Evolutionary conservation across 2,113 vertebrate species (phyloP), one percentile per base, ranked within the genome.

Genomic region (Hystrix cristata): DNA sequence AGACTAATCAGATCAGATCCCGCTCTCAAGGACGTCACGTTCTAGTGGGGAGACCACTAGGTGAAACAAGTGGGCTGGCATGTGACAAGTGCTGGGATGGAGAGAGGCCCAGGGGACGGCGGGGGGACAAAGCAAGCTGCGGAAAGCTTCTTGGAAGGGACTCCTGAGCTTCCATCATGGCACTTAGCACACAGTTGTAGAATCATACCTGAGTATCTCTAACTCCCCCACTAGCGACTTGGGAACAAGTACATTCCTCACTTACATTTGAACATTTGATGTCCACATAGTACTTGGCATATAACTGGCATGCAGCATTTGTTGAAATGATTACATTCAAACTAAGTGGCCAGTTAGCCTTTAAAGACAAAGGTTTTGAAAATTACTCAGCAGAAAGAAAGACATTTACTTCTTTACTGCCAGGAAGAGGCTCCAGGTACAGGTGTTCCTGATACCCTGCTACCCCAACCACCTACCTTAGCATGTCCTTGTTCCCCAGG

Each of bases 321-420:
- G 60, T 69, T 65, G 38, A 80, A 71, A 74, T 46, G 31, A 85
- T 91, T 78, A 79, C 18, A 57, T 92, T 18, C 80, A 71, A 71
- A 85, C 85, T 78, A 93, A 91, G 97, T 46, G 60, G 60, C 85
- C 46, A 72, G 78, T 90, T 55, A 80, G 27, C 29, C 43, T 96
- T 95, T 87, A 14, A 53, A 79, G 72, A 67, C 34, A 88, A 87
- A 86, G 31, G n/a, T 89, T 85, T 57, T 95, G 38, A 95, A 94
- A 84, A 93, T 46, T 80, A 92, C 53, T 96, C 34, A 74, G 80
- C 72, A 95, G 86, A 91, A 94, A 91, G 69, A 83, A 64, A 93
- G 76, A 51, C 8, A 78, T 53, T 46, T 82, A 81, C 72, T 87
- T 94, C 78, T 91, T 95, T 91, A 79, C 38, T 83, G 67, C 87